phyloP scores from a whole-genome alignment of 2,113 vertebrate genomes.

The human region DNA sequence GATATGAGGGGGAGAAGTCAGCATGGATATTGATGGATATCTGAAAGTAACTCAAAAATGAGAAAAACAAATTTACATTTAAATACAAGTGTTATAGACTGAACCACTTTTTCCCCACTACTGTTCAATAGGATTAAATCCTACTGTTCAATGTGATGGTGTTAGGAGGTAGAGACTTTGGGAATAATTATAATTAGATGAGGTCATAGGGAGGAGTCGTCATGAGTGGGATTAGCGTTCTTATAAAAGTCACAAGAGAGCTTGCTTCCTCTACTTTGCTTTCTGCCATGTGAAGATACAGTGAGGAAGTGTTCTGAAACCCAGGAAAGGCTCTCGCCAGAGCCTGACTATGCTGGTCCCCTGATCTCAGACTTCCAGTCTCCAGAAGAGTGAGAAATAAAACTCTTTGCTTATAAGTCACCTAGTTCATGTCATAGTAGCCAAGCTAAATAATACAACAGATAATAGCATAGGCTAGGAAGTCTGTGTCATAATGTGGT shows the following conservation, averaged over 20 bases:
- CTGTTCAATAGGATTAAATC: neutral
- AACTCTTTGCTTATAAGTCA: neutral
- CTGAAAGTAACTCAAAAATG: neutral
- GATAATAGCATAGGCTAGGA: neutral
- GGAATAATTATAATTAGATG: neutral
- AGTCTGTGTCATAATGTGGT: neutral
- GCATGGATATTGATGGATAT: neutral
- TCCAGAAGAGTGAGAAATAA: neutral
- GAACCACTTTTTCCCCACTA: neutral
- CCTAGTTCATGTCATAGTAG: neutral
- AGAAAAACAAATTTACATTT: neutral
- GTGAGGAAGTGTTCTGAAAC: neutral
- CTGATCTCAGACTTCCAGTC: neutral
- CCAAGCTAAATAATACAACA: neutral
- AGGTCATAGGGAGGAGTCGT: rapidly evolving
- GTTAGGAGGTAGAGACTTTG: neutral
- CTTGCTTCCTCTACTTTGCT: neutral
- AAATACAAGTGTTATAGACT: neutral
- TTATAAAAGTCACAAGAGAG: neutral
- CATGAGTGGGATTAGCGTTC: neutral
- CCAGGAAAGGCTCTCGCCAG: neutral
- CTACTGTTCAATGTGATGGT: neutral
- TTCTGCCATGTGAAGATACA: too few relatives aligned
- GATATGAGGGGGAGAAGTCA: neutral
- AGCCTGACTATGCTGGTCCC: neutral